Evolutionary conservation across 2,797 vertebrate species (phyloP).

Genomic region (Malacoraja senta): DNA sequence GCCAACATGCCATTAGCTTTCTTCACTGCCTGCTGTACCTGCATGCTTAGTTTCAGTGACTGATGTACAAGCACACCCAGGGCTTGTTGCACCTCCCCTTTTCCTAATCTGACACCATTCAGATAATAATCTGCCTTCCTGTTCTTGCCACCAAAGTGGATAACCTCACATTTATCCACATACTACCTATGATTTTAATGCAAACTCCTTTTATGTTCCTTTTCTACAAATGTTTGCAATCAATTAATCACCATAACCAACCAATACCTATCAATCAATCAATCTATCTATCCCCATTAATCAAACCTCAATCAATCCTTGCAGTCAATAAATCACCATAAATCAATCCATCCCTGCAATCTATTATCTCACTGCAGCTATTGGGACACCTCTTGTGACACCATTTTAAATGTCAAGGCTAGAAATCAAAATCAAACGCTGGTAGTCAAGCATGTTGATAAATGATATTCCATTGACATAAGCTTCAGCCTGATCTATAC

Average conservation of each 20-base stretch:
- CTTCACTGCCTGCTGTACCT: too few relatives aligned
- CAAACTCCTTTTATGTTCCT: neutral
- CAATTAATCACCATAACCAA: neutral
- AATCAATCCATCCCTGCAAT: neutral
- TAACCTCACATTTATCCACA: too few relatives aligned
- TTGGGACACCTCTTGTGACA: neutral
- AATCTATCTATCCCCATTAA: neutral
- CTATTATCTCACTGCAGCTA: neutral
- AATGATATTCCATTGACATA: neutral
- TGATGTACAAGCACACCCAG: too few relatives aligned
- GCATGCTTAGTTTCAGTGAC: too few relatives aligned
- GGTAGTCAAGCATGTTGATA: neutral
- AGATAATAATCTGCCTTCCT: too few relatives aligned
- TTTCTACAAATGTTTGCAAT: neutral
- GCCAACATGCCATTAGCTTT: too few relatives aligned
- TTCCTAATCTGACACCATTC: too few relatives aligned
- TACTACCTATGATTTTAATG: neutral
- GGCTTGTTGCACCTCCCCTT: too few relatives aligned
- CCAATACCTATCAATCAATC: neutral
- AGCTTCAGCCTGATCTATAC: neutral
- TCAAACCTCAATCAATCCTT: neutral
- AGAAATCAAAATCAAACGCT: conserved; percentile 3
- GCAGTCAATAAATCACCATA: neutral
- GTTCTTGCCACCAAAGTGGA: too few relatives aligned
- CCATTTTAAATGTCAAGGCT: neutral